Conservation (phyloP, 1,140 invertebrate genomes). For the Eriocheir sinensis region DNA sequence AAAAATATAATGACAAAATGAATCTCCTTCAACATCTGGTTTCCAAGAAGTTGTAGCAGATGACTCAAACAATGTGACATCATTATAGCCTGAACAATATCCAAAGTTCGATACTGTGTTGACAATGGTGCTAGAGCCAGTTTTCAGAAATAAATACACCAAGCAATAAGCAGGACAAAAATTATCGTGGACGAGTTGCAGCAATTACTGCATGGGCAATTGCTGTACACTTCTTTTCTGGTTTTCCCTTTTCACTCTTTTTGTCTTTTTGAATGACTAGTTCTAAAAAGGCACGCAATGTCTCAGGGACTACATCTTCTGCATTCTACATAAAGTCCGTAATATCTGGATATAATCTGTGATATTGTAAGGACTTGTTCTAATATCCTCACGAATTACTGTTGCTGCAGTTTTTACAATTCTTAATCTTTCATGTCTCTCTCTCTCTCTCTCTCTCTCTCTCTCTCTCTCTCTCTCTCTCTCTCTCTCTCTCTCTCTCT, state of each 20-base stretch:
- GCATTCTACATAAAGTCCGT: constrained; percentile 60
- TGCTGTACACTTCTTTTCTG: constrained; percentile 36
- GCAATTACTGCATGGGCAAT: constrained; percentile 57
- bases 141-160: constrained; percentile 58
- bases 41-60: constrained; percentile 31
- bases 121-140: no score
- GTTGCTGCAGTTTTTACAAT: constrained; percentile 50
- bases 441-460: constrained; percentile 28
- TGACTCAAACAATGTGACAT: no score
- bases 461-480: no score
- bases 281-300: constrained; percentile 44
- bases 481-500: no score
- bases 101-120: no score
- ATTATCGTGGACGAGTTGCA: constrained; percentile 42
- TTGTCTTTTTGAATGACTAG: constrained; percentile 19
- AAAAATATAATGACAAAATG: no score
- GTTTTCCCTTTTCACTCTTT: constrained; percentile 55
- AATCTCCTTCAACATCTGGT: no score
- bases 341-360: constrained; percentile 49
- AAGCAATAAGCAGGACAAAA: constrained; percentile 51
- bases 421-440: constrained; percentile 45
- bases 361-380: constrained; percentile 46
- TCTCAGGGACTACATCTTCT: constrained; percentile 43
- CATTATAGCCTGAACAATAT: no score
- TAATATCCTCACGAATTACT: constrained; percentile 47